Evolutionary conservation across 2,113 vertebrate species (phyloP).

Genomic region (Chiloscyllium plagiosum): DNA sequence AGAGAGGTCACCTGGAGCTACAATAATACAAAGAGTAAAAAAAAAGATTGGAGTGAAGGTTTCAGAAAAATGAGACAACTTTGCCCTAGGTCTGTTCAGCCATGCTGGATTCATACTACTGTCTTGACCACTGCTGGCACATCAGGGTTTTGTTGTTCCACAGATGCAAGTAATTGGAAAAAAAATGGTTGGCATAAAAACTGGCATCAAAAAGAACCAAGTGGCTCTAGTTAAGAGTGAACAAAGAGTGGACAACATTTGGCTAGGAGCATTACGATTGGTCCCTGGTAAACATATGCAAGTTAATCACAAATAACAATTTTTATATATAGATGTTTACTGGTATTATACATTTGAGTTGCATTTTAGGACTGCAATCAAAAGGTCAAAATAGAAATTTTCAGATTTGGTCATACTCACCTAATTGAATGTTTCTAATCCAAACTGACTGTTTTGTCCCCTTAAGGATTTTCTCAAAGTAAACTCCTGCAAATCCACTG

Average conservation of each 20-base stretch:
- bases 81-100: not conserved
- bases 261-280: not conserved
- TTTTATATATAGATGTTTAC: not conserved
- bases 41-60: not conserved
- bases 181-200: not conserved
- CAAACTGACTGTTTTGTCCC: constrained; percentile 96
- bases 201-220: not conserved
- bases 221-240: not conserved
- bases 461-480: constrained; percentile 98
- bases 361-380: not conserved
- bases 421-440: constrained; percentile 96
- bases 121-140: not conserved
- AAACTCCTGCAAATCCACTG: constrained; percentile 94
- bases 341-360: not conserved
- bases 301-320: not conserved
- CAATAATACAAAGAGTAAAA: not conserved
- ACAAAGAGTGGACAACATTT: not conserved
- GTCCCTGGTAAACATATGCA: not conserved
- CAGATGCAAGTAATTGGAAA: not conserved
- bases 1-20: not conserved
- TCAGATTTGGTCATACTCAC: constrained; percentile 53
- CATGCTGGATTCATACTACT: not conserved
- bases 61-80: not conserved
- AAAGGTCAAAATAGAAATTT: not conserved
- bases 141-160: not conserved